Percentiles rank a stretch among this genome's conserved stretches.
Conservation (phyloP, 2,888 invertebrate species). For the Rhamphomyia laevipes region DNA sequence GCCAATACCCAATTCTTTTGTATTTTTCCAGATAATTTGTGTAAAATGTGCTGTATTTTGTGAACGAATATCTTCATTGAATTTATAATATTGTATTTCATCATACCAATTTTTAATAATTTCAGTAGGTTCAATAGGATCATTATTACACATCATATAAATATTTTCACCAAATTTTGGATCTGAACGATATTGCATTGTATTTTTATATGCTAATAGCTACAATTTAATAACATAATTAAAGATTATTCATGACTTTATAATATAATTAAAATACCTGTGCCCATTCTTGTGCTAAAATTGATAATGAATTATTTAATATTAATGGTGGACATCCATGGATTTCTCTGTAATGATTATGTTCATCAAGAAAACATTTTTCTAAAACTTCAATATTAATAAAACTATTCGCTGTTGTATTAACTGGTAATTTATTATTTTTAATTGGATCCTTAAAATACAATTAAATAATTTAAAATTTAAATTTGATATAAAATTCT, state of each 20-base stretch:
- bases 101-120: conserved; percentile 72
- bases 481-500: too few species aligned
- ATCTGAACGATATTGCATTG: conserved; percentile 60
- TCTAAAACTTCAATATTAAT: too few species aligned
- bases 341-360: conserved; percentile 52
- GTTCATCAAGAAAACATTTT: conserved; percentile 23
- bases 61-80: conserved; percentile 48
- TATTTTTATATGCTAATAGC: conserved; percentile 48
- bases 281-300: conserved; percentile 59
- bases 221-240: not conserved
- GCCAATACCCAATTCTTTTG: conserved; percentile 64
- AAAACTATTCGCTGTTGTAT: too few species aligned
- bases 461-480: too few species aligned
- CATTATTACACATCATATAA: conserved; percentile 60
- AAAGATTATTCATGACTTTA: too few species aligned
- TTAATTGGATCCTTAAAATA: too few species aligned
- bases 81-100: conserved; percentile 58
- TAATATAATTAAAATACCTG: conserved; percentile 29
- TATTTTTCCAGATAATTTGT: conserved; percentile 73
- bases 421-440: too few species aligned
- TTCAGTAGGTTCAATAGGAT: conserved; percentile 50
- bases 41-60: conserved; percentile 70
- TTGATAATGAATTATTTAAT: conserved; percentile 50
- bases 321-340: conserved; percentile 55
- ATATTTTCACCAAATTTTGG: conserved; percentile 77